These are phyloP conservation scores for Pomacea canaliculata DNA, from an alignment of 2,888 invertebrate species.

Conservation along the genomic window DNA sequence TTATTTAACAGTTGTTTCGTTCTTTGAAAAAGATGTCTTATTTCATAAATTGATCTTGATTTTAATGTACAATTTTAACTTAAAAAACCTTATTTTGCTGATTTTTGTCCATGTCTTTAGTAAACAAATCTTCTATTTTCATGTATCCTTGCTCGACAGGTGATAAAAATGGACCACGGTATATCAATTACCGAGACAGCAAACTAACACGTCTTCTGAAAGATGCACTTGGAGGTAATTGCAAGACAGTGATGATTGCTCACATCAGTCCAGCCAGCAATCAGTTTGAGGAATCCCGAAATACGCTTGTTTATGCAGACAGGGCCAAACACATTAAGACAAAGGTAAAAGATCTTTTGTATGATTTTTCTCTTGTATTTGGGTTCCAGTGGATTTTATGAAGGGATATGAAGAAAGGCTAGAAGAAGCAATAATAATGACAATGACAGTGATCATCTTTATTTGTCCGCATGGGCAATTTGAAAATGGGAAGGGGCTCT, in stretches of 20 bases:
- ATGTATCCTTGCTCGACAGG: slow-evolving; percentile 39
- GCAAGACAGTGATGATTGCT: slow-evolving; percentile 96
- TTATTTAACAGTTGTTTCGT: no score
- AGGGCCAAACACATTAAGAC: slow-evolving; percentile 94
- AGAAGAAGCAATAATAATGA: no score
- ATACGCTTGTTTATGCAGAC: slow-evolving; percentile 93
- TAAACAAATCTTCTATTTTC: no score
- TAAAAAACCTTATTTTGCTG: no score
- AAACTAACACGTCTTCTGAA: slow-evolving; percentile 88
- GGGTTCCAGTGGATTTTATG: no score
- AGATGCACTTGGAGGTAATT: slow-evolving; percentile 79
- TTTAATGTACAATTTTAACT: neutral
- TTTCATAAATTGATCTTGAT: neutral
- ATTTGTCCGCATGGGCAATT: no score
- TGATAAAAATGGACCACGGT: slow-evolving; percentile 73
- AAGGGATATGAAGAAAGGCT: no score
- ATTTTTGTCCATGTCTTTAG: no score
- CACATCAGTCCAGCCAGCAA: slow-evolving; percentile 88
- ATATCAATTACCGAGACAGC: slow-evolving; percentile 95
- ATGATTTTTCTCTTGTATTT: no score
- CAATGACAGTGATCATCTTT: no score
- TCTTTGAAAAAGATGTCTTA: no score
- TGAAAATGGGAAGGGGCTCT: no score
- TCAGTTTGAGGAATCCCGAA: slow-evolving; percentile 91
- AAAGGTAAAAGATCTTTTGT: slow-evolving; percentile 74